Conservation (phyloP, 2,888 invertebrate species). For the Acronicta leporina region DNA sequence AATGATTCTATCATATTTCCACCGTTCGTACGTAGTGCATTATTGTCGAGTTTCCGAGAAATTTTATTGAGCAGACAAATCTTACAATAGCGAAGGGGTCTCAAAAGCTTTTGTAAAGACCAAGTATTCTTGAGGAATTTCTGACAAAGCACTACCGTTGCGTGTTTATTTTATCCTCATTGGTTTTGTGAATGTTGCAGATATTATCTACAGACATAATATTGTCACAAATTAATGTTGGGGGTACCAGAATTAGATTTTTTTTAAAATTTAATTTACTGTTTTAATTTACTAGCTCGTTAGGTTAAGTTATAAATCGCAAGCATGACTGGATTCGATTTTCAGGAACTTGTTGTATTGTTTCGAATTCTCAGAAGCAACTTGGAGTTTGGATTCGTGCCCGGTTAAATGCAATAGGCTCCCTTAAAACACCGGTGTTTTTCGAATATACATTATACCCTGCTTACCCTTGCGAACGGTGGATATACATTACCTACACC, state of each 20-base stretch:
- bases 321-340: too few relatives aligned
- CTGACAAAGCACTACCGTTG: neutral
- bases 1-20: neutral
- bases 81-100: conserved; percentile 1
- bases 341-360: too few relatives aligned
- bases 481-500: too few relatives aligned
- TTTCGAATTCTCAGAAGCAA: too few relatives aligned
- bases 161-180: conserved; percentile 9
- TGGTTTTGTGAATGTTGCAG: neutral
- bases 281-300: too few relatives aligned
- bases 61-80: conserved; percentile 18
- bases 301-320: too few relatives aligned
- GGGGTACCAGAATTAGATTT: neutral
- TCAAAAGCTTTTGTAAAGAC: conserved; percentile 15
- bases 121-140: conserved; percentile 9
- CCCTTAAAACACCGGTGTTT: too few relatives aligned
- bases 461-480: too few relatives aligned
- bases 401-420: too few relatives aligned
- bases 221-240: neutral
- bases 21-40: conserved; percentile 1
- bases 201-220: neutral
- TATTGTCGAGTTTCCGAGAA: conserved; percentile 4
- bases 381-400: too few relatives aligned
- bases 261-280: too few relatives aligned
- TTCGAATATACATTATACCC: too few relatives aligned